A percentile compares a stretch with the other conserved stretches of the same genome.
These are phyloP conservation scores for Tetranychus cinnabarinus DNA, from an alignment of 1,140 invertebrate genomes.

Conservation along the genomic window DNA sequence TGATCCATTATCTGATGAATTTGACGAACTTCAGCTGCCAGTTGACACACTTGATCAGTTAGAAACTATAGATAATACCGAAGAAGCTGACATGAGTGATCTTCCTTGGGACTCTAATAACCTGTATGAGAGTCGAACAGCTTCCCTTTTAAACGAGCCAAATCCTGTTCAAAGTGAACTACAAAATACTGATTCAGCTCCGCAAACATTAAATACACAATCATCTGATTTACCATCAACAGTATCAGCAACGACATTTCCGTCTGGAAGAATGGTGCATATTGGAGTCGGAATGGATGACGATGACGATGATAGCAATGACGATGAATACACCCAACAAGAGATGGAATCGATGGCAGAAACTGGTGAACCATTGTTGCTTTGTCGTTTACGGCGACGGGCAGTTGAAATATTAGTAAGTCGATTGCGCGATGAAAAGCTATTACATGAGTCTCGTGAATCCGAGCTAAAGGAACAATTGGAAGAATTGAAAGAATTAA, in stretches of 20 bases:
- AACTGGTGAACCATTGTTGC: background rate
- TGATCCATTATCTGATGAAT: background rate
- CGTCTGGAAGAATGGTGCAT: background rate
- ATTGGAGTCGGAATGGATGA: background rate
- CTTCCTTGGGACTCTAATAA: background rate
- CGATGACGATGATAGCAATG: background rate
- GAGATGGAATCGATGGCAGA: background rate
- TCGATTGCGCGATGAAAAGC: background rate
- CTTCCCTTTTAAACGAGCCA: background rate
- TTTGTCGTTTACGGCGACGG: background rate
- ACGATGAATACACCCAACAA: background rate
- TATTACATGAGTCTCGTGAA: background rate
- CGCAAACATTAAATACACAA: background rate
- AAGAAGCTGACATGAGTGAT: background rate
- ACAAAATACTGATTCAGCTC: background rate
- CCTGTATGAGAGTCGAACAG: background rate
- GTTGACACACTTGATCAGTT: background rate
- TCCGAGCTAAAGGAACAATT: background rate
- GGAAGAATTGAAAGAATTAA: background rate
- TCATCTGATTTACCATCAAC: background rate
- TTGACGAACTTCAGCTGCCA: background rate
- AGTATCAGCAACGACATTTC: no score
- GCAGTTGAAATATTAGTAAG: constrained; percentile 1
- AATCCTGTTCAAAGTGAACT: background rate
- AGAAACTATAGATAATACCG: background rate